Percentiles rank a stretch among this genome's conserved stretches.
Evolutionary conservation across 2,113 vertebrate species (phyloP).

Genomic region (Tyrannus savana): DNA sequence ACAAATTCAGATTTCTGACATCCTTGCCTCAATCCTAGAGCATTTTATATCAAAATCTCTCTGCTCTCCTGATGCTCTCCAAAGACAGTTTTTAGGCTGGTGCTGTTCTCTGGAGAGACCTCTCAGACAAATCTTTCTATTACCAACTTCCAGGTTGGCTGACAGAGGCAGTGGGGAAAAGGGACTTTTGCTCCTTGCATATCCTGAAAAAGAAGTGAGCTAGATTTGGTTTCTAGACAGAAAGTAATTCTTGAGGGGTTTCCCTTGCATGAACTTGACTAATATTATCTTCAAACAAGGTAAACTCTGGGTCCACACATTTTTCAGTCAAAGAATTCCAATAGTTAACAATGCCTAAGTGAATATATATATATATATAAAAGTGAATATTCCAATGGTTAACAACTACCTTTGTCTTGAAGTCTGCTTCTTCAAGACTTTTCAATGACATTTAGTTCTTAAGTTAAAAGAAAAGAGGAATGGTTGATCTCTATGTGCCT

Average conservation of each 20-base stretch:
- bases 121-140: background rate
- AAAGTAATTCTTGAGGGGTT: background rate
- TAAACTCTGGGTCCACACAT: background rate
- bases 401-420: background rate
- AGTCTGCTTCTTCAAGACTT: background rate
- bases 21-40: background rate
- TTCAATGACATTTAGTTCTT: background rate
- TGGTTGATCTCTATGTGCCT: background rate
- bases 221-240: background rate
- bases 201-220: background rate
- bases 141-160: background rate
- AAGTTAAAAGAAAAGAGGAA: background rate
- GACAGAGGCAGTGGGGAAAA: background rate
- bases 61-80: background rate
- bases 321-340: background rate
- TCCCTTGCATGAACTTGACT: background rate
- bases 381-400: background rate
- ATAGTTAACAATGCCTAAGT: background rate
- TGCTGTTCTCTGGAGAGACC: background rate
- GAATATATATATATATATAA: background rate
- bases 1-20: background rate
- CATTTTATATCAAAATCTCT: background rate
- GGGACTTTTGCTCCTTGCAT: background rate
- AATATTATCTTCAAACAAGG: background rate
- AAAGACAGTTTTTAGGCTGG: background rate